Evolutionary conservation across 1,140 invertebrate species (phyloP).

Genomic region (Ylistrum balloti): DNA sequence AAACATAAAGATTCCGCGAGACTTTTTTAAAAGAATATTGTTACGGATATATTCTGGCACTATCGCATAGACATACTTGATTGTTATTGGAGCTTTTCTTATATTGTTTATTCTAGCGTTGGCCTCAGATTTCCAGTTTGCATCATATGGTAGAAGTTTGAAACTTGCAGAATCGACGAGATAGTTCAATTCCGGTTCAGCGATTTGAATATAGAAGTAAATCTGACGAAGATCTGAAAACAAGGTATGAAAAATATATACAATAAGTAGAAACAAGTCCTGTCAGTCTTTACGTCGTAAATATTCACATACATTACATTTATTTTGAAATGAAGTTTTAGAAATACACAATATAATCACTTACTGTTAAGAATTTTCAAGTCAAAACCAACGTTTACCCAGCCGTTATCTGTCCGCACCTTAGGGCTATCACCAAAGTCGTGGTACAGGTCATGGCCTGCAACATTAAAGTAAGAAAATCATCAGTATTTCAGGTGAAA

Average conservation of each 20-base stretch:
- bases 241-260: neutral
- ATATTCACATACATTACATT: too few species aligned
- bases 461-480: neutral
- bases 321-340: too few species aligned
- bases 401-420: neutral
- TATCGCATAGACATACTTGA: conserved; percentile 64
- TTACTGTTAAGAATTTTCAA: neutral
- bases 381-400: neutral
- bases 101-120: conserved; percentile 56
- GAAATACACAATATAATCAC: neutral
- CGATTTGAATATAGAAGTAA: conserved; percentile 58
- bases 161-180: conserved; percentile 56
- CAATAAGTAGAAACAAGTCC: too few species aligned
- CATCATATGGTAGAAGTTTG: conserved; percentile 49
- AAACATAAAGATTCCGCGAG: too few species aligned
- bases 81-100: conserved; percentile 60
- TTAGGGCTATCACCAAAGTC: neutral
- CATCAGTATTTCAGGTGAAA: too few species aligned
- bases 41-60: too few species aligned
- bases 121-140: conserved; percentile 56
- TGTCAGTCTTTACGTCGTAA: too few species aligned
- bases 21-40: too few species aligned
- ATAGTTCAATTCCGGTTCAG: conserved; percentile 56
- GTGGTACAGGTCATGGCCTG: neutral
- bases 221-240: neutral